phyloP scores from a whole-genome alignment of 1,140 invertebrate genomes.

The Oncopeltus fasciatus region DNA sequence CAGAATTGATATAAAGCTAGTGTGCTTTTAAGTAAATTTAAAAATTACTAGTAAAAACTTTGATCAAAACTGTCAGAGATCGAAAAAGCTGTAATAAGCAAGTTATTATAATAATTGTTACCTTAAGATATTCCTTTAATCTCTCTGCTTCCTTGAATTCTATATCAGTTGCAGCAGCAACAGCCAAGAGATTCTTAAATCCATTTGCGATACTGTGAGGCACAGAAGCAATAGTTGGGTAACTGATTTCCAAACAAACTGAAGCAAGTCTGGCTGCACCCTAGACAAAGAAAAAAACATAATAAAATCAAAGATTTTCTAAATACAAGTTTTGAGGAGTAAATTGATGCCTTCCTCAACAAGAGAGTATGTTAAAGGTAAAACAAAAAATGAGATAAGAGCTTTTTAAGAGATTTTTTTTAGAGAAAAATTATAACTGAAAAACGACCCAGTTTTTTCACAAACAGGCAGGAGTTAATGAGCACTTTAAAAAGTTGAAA shows the following conservation, averaged over 20 bases:
- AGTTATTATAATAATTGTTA: no score
- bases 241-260: conserved; percentile 84
- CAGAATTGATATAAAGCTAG: not conserved
- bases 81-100: no score
- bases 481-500: not conserved
- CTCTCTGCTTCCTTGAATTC: conserved; percentile 87
- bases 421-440: no score
- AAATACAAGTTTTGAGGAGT: no score
- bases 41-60: no score
- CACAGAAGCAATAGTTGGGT: conserved; percentile 90
- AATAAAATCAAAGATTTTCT: no score
- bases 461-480: not conserved
- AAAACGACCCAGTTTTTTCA: no score
- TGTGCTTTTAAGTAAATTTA: not conserved
- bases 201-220: conserved; percentile 96
- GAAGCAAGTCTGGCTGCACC: conserved; percentile 89
- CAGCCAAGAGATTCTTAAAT: conserved; percentile 92
- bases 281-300: conserved; percentile 23
- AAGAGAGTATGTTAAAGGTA: no score
- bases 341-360: no score
- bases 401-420: no score
- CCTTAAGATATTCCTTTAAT: conserved; percentile 81
- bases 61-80: no score
- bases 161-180: conserved; percentile 90
- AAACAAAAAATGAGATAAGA: no score